Conservation (phyloP, 37 sponge, comb jelly and placozoan species). For the Eunapius fragilis region DNA sequence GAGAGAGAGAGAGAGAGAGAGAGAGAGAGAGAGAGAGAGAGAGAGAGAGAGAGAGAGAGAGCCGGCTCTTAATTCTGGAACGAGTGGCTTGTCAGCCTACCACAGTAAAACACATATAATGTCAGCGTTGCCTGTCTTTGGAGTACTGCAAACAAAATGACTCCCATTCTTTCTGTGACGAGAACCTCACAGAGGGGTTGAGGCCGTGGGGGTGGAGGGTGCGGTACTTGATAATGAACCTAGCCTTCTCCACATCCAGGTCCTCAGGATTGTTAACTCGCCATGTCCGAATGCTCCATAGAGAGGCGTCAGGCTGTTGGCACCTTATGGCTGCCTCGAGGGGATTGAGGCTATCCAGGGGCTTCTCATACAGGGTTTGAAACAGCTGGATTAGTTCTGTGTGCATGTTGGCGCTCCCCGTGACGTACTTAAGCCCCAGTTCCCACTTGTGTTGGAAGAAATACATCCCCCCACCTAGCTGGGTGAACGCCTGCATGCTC, state of each 20-base stretch:
- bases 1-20: conserved; percentile 55
- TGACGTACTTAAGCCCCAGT: conserved; percentile 3
- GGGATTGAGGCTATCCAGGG: conserved; percentile 1
- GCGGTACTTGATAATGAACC: not conserved
- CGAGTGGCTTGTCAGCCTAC: too few species aligned
- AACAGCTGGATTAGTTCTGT: conserved; percentile 51
- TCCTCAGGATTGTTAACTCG: not conserved
- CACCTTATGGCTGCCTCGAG: conserved; percentile 48
- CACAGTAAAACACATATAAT: too few species aligned
- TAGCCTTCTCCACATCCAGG: not conserved
- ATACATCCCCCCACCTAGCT: conserved; percentile 23
- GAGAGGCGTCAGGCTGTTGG: conserved; percentile 28
- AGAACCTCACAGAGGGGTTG: conserved; percentile 31
- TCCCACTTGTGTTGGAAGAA: conserved; percentile 46
- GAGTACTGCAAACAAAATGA: conserved; percentile 35
- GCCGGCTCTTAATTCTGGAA: conserved; percentile 1
- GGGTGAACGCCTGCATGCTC: conserved; percentile 4
- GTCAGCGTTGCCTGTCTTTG: not conserved
- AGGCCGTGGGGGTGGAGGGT: conserved; percentile 43
- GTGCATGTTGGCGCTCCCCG: conserved; percentile 3
- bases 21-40: conserved; percentile 50
- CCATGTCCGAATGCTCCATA: conserved; percentile 31
- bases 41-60: conserved; percentile 35
- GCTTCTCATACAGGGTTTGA: conserved; percentile 46
- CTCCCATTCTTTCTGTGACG: conserved; percentile 23